A percentile compares a stretch with the other conserved stretches of the same genome.
These are phyloP conservation scores for Mixornis gularis DNA, from an alignment of 2,113 vertebrate species.

Conservation along the genomic window DNA sequence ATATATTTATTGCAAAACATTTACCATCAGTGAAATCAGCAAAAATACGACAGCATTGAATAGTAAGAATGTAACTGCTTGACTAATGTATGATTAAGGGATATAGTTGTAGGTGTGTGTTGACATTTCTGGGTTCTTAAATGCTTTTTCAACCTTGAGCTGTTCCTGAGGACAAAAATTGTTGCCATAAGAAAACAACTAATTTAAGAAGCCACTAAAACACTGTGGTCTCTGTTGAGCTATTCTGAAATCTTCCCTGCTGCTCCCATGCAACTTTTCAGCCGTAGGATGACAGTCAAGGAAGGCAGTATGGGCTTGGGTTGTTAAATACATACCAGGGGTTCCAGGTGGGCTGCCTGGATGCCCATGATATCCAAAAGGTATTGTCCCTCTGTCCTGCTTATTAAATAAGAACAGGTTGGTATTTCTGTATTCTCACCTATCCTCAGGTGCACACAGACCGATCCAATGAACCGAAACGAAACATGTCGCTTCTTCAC, in stretches of 20 bases:
- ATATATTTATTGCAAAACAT: background rate
- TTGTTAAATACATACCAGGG: background rate
- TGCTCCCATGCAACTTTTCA: background rate
- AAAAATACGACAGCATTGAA: background rate
- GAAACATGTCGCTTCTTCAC: fast-evolving
- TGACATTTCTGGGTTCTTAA: background rate
- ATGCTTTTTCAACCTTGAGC: background rate
- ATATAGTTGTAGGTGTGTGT: background rate
- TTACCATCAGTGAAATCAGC: background rate
- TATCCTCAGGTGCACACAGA: background rate
- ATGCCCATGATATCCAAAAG: background rate
- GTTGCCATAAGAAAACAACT: background rate
- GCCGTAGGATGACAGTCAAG: fast-evolving
- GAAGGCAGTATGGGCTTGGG: background rate
- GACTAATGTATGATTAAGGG: background rate
- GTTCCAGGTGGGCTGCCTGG: background rate
- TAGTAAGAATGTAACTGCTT: background rate
- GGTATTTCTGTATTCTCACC: background rate
- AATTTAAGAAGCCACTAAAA: background rate
- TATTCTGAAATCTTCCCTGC: background rate
- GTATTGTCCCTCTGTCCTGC: background rate
- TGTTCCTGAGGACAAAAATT: background rate
- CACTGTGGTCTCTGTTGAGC: background rate
- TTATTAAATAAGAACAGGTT: background rate
- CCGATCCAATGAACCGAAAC: background rate